Evolutionary conservation across 2,797 vertebrate genomes (phyloP).

Genomic region (Scleropages formosus): DNA sequence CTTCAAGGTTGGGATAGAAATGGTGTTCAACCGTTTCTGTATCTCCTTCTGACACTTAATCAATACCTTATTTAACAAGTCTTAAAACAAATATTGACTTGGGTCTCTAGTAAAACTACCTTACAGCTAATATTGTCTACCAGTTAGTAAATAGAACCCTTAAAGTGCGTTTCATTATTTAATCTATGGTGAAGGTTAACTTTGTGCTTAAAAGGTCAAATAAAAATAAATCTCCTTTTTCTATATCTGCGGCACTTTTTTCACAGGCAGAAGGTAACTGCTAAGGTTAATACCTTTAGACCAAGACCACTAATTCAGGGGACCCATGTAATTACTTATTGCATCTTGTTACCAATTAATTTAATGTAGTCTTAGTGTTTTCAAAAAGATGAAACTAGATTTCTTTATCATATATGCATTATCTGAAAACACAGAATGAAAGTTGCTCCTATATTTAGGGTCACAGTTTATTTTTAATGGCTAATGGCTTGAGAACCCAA

Average conservation of each 20-base stretch:
- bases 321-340: too few relatives aligned
- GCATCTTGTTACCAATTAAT: too few relatives aligned
- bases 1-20: slow-evolving; percentile 30
- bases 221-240: background rate
- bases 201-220: slow-evolving; percentile 13
- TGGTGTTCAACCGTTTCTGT: slow-evolving; percentile 42
- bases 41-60: slow-evolving; percentile 50
- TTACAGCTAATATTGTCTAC: slow-evolving; percentile 31
- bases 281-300: background rate
- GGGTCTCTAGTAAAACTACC: slow-evolving; percentile 56
- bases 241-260: background rate
- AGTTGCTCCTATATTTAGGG: too few relatives aligned
- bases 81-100: slow-evolving; percentile 50
- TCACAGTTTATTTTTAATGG: too few relatives aligned
- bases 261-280: background rate
- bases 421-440: too few relatives aligned
- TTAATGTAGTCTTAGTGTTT: too few relatives aligned
- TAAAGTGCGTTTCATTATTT: background rate
- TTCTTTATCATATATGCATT: too few relatives aligned
- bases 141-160: background rate
- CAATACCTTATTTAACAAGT: slow-evolving; percentile 52
- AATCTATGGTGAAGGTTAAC: background rate
- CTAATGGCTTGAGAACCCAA: too few relatives aligned
- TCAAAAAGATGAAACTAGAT: too few relatives aligned
- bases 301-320: background rate